A percentile compares a stretch with the other conserved stretches of the same genome.
Conservation (phyloP, 2,113 vertebrate genomes). For the Larimichthys crocea region DNA sequence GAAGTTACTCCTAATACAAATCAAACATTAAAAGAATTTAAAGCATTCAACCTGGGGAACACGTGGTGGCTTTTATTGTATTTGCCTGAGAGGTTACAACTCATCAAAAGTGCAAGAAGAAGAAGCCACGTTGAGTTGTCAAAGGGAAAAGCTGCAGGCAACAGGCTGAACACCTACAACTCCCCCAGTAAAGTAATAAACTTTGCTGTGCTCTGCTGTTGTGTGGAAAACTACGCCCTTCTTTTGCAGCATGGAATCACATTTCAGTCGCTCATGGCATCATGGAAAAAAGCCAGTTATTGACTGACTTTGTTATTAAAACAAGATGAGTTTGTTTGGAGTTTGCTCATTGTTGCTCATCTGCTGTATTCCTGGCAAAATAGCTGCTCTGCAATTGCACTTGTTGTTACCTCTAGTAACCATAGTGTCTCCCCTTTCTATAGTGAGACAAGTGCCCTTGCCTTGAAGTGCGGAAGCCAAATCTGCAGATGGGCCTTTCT, state of each 20-base stretch:
- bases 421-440: neutral
- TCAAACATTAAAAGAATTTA: neutral
- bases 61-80: neutral
- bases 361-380: neutral
- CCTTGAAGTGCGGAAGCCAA: conserved; percentile 16
- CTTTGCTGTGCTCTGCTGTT: neutral
- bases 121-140: neutral
- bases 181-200: neutral
- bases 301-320: neutral
- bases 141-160: neutral
- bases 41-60: neutral
- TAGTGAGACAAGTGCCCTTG: conserved; percentile 7
- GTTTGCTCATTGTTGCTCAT: neutral
- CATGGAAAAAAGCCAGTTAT: neutral
- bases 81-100: neutral
- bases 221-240: neutral
- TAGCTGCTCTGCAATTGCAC: neutral
- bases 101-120: neutral
- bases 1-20: neutral
- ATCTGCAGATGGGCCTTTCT: conserved; percentile 34
- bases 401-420: conserved; percentile 2
- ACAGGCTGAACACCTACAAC: neutral
- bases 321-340: neutral
- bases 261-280: neutral
- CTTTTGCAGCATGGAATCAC: neutral